Evolutionary conservation across 2,888 invertebrate genomes (phyloP).

Genomic region (Griposia aprilina): DNA sequence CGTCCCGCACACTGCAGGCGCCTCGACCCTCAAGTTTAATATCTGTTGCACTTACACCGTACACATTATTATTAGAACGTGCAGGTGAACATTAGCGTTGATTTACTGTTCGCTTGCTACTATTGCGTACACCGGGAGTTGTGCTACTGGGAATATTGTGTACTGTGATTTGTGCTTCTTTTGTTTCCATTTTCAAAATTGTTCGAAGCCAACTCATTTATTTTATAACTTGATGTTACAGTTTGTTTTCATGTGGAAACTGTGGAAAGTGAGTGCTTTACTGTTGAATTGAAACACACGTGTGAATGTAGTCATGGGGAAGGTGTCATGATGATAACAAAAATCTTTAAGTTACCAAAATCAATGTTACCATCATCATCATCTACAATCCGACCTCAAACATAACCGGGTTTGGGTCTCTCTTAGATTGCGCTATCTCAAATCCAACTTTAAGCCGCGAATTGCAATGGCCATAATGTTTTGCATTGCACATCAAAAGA

Average conservation of each 20-base stretch:
- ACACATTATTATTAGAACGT: constrained; percentile 49
- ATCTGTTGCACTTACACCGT: constrained; percentile 47
- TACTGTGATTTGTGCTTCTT: constrained; percentile 3
- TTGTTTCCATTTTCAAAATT: constrained; percentile 23
- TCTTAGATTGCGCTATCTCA: neutral
- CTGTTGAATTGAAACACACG: no score
- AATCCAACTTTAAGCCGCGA: neutral
- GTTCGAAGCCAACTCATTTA: neutral
- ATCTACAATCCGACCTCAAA: neutral
- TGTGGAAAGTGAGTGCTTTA: neutral
- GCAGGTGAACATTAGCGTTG: constrained; percentile 61
- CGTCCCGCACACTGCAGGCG: neutral
- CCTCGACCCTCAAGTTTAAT: constrained; percentile 44
- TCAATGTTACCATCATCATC: neutral
- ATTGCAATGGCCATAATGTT: neutral
- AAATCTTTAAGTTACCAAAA: no score
- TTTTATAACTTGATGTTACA: neutral
- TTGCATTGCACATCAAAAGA: neutral
- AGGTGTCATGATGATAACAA: neutral
- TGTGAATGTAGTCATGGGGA: neutral
- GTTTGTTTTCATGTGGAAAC: neutral
- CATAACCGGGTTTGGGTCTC: neutral
- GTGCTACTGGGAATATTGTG: neutral
- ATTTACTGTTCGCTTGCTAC: constrained; percentile 46
- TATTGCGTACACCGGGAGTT: neutral